Evolutionary conservation across 2,113 vertebrate species (phyloP).

Genomic region (Corythoichthys haematopterus): DNA sequence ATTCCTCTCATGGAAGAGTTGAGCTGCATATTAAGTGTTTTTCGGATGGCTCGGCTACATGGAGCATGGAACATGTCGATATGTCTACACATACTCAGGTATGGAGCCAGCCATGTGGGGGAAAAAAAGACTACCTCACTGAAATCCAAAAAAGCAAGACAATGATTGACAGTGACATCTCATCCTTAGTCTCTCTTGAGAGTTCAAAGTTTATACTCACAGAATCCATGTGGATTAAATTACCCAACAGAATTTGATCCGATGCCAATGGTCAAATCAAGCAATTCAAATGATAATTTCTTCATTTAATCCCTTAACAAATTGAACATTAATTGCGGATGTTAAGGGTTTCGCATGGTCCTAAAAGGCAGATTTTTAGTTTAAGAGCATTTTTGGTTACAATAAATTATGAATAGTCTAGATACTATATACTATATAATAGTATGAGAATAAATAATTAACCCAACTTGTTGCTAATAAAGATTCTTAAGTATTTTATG

Average conservation of each 20-base stretch:
- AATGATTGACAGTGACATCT: conserved; percentile 50
- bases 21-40: conserved; percentile 25
- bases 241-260: conserved; percentile 8
- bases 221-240: conserved; percentile 20
- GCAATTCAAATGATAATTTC: background rate
- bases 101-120: conserved; percentile 4
- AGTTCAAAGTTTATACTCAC: conserved; percentile 37
- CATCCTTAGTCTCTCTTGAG: conserved; percentile 34
- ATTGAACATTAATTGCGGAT: too few species aligned
- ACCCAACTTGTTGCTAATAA: too few species aligned
- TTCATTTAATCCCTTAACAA: too few species aligned
- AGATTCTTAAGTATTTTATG: too few species aligned
- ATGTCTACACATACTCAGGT: conserved; percentile 20
- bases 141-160: conserved; percentile 31
- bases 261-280: background rate
- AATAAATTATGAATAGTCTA: too few species aligned
- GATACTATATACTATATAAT: too few species aligned
- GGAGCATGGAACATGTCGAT: conserved; percentile 19
- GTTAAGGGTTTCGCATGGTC: too few species aligned
- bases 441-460: too few species aligned
- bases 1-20: conserved; percentile 14
- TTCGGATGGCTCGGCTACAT: conserved; percentile 11
- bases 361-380: too few species aligned
- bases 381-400: too few species aligned
- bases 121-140: conserved; percentile 8